Evolutionary conservation across 2,888 invertebrate genomes (phyloP).

Genomic region (Blastobasis lacticolella): DNA sequence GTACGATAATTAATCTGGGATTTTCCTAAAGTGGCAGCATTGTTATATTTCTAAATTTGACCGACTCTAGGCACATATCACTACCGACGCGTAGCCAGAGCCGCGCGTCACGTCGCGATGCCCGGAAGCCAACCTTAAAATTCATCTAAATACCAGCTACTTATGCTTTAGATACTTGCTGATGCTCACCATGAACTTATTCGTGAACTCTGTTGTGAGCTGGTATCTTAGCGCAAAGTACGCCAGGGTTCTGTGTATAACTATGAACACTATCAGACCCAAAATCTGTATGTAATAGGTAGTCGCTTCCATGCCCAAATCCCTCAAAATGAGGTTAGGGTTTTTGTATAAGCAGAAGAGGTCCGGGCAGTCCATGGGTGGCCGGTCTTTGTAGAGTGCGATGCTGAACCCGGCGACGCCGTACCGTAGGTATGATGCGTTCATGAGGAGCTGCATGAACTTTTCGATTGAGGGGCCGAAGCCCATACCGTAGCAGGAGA

Average conservation of each 20-base stretch:
- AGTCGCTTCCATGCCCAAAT: constrained; percentile 75
- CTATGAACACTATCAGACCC: constrained; percentile 71
- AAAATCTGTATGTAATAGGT: constrained; percentile 71
- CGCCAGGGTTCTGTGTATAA: constrained; percentile 67
- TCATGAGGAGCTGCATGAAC: constrained; percentile 71
- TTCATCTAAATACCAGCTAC: constrained; percentile 22
- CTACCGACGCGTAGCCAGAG: too few species aligned
- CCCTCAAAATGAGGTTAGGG: constrained; percentile 75
- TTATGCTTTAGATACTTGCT: constrained; percentile 71
- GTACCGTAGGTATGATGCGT: constrained; percentile 78
- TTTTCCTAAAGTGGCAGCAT: too few species aligned
- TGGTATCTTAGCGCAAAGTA: constrained; percentile 74
- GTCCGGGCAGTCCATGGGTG: constrained; percentile 74
- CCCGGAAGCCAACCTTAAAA: too few species aligned
- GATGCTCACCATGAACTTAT: constrained; percentile 67
- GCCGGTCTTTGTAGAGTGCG: constrained; percentile 76
- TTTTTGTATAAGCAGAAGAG: constrained; percentile 74
- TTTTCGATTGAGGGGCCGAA: constrained; percentile 70
- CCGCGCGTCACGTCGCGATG: too few species aligned
- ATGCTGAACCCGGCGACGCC: constrained; percentile 76
- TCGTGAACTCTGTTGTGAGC: constrained; percentile 71
- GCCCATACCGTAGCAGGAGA: constrained; percentile 78
- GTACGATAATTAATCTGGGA: too few species aligned
- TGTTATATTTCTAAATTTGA: too few species aligned
- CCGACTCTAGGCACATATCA: too few species aligned